These are phyloP conservation scores for Eupeodes corollae DNA, from an alignment of 1,140 invertebrate genomes.

Conservation along the genomic window DNA sequence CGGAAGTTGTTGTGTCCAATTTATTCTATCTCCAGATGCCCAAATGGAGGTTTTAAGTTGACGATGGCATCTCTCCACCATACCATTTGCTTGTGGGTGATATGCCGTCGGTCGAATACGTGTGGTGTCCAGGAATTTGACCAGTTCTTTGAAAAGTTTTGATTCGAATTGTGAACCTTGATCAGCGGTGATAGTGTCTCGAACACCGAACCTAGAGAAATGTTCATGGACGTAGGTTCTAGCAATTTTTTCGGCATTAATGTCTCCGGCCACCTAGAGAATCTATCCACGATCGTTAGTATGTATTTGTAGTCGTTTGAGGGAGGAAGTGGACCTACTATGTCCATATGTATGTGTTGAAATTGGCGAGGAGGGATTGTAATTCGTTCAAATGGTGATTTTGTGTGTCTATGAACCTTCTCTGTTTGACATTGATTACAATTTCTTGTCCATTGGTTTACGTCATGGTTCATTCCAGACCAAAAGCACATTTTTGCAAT, in stretches of 20 bases:
- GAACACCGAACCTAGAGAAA: constrained; percentile 31
- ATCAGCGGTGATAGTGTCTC: constrained; percentile 24
- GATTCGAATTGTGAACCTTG: constrained; percentile 20
- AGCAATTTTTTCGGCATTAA: constrained; percentile 24
- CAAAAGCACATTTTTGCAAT: no score
- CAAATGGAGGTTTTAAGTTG: not conserved
- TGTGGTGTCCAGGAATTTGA: constrained; percentile 11
- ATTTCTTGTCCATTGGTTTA: not conserved
- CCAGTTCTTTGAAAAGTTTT: constrained; percentile 16
- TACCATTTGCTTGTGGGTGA: constrained; percentile 34
- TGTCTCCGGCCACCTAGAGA: constrained; percentile 29
- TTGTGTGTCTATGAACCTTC: not conserved
- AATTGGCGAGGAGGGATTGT: not conserved
- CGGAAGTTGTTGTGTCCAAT: constrained; percentile 32
- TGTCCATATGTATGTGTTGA: constrained; percentile 5
- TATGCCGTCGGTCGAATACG: constrained; percentile 30
- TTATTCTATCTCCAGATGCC: constrained; percentile 14
- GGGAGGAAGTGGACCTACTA: constrained; percentile 1
- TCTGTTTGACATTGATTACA: constrained; percentile 1
- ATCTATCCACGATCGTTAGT: constrained; percentile 21
- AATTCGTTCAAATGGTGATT: constrained; percentile 5
- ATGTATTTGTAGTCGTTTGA: constrained; percentile 7
- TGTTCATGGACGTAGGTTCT: constrained; percentile 23
- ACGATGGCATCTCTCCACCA: constrained; percentile 37
- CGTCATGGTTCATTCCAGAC: no score